Conservation (phyloP, 1,140 invertebrate genomes). For the Meloidogyne floridensis region DNA sequence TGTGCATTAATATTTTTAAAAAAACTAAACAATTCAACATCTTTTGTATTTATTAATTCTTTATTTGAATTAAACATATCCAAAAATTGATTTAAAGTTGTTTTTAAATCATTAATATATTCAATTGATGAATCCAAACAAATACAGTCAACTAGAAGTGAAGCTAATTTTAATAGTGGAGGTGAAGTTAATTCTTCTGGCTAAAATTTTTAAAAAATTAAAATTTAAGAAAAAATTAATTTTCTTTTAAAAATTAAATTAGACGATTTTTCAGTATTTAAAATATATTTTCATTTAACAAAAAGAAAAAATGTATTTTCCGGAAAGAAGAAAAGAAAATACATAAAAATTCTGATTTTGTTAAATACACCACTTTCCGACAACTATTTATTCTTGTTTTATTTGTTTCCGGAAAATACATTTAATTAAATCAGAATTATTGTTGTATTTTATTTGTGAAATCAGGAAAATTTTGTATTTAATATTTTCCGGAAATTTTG, state of each 20-base stretch:
- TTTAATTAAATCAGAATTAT: too few relatives aligned
- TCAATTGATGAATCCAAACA: constrained; percentile 20
- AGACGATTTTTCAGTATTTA: neutral
- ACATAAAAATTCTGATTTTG: too few relatives aligned
- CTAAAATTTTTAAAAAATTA: neutral
- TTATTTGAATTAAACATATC: constrained; percentile 15
- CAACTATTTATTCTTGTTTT: too few relatives aligned
- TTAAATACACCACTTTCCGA: too few relatives aligned
- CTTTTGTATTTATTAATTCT: neutral
- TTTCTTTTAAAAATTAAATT: too few relatives aligned
- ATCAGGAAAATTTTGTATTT: too few relatives aligned
- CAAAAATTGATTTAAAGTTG: constrained; percentile 19
- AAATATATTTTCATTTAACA: neutral
- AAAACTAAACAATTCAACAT: neutral
- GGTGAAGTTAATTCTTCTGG: neutral
- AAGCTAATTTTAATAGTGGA: constrained; percentile 23
- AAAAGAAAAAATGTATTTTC: neutral
- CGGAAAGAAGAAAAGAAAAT: neutral
- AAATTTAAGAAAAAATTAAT: neutral
- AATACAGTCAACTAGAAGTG: constrained; percentile 21
- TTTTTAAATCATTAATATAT: constrained; percentile 6
- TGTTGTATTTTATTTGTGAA: too few relatives aligned
- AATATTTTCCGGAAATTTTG: neutral
- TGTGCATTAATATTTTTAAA: neutral
- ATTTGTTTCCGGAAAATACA: too few relatives aligned